These are phyloP conservation scores for Alloscopus bannaensis DNA, from an alignment of 2,888 invertebrate species.

Conservation along the genomic window DNA sequence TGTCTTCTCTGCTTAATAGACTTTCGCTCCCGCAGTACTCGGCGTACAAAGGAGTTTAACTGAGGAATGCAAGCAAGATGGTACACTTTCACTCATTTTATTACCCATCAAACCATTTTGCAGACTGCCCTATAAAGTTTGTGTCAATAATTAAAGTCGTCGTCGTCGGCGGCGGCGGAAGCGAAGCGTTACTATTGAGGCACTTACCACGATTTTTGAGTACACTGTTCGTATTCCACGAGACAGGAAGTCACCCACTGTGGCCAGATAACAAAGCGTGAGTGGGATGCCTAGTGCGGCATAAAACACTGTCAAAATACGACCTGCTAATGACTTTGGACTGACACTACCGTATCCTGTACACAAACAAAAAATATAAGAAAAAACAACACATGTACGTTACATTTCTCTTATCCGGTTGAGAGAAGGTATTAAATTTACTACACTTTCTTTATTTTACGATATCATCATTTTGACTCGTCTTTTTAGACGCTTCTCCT, in stretches of 20 bases:
- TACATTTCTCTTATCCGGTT: too few relatives aligned
- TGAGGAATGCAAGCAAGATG: too few relatives aligned
- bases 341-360: conserved; percentile 73
- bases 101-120: conserved; percentile 52
- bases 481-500: conserved; percentile 6
- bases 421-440: conserved; percentile 30
- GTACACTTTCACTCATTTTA: conserved; percentile 52
- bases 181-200: conserved; percentile 18
- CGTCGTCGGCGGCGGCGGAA: too few relatives aligned
- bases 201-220: conserved; percentile 72
- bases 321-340: conserved; percentile 73
- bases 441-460: conserved; percentile 25
- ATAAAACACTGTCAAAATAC: conserved; percentile 73
- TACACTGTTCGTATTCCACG: conserved; percentile 72
- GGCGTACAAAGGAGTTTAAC: too few relatives aligned
- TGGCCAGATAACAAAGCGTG: conserved; percentile 73
- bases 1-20: too few relatives aligned
- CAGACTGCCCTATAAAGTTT: conserved; percentile 38
- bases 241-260: conserved; percentile 73
- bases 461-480: conserved; percentile 15
- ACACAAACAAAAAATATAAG: conserved; percentile 21
- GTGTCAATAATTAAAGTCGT: conserved; percentile 57
- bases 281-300: conserved; percentile 73
- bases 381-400: conserved; percentile 15
- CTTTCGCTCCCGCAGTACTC: too few relatives aligned